Conservation (phyloP, 2,797 vertebrate species). For the Dryobates pubescens region DNA sequence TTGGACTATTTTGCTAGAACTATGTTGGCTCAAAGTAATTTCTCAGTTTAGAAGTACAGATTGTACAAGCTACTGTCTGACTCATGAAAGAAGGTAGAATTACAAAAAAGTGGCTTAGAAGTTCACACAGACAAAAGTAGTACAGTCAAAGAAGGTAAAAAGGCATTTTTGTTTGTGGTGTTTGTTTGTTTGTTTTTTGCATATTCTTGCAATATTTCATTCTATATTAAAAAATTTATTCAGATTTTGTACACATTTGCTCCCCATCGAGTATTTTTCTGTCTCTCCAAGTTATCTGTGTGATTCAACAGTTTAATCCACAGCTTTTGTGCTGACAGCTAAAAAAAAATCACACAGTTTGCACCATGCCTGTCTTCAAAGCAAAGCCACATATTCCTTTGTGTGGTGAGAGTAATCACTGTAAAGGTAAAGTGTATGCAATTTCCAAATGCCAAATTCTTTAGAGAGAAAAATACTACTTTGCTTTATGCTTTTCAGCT, state of each 20-base stretch:
- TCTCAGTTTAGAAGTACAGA: background rate
- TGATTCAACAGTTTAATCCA: constrained; percentile 7
- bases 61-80: background rate
- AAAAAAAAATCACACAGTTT: background rate
- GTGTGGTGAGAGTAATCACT: constrained; percentile 21
- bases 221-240: background rate
- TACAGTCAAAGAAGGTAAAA: background rate
- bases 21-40: background rate
- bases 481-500: constrained; percentile 38
- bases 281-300: background rate
- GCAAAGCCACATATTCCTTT: constrained; percentile 27
- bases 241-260: background rate
- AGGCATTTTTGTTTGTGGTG: rapidly evolving
- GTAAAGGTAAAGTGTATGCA: constrained; percentile 48
- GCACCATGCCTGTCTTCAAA: background rate
- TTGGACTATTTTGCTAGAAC: background rate
- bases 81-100: background rate
- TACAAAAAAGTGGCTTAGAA: background rate
- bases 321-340: background rate
- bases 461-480: constrained; percentile 50
- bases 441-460: constrained; percentile 59
- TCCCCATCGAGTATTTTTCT: background rate
- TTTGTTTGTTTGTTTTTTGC: background rate
- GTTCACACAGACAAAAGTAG: background rate
- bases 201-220: background rate